Conservation (phyloP, 1,140 invertebrate species). For the Lepidurus apus region DNA sequence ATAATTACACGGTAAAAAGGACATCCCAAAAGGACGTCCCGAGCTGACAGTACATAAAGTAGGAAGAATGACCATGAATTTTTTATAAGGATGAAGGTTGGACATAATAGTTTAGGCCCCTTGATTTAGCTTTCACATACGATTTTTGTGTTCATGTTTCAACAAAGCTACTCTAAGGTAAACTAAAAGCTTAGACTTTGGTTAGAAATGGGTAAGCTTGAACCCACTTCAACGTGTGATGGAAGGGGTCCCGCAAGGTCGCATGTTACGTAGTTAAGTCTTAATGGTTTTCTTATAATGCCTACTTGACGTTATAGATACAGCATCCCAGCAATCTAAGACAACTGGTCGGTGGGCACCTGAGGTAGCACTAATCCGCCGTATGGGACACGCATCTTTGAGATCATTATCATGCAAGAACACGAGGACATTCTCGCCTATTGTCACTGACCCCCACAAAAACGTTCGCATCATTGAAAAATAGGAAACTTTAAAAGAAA, state of each 20-base stretch:
- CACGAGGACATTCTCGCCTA: background rate
- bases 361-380: background rate
- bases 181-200: no score
- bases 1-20: background rate
- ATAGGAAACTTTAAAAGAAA: background rate
- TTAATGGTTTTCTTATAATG: no score
- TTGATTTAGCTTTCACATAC: background rate
- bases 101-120: background rate
- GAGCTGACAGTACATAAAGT: background rate
- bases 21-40: background rate
- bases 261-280: no score
- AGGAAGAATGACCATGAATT: background rate
- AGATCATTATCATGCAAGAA: slow-evolving; percentile 13
- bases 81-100: background rate
- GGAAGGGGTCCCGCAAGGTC: no score
- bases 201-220: no score
- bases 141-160: no score
- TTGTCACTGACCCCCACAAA: background rate
- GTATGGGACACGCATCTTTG: background rate
- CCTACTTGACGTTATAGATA: no score
- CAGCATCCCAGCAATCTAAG: no score
- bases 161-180: no score
- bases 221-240: no score
- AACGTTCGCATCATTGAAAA: background rate
- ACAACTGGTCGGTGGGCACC: background rate